Evolutionary conservation across 2,113 vertebrate genomes (phyloP), one percentile per base, ranked within the genome.

Genomic region (Brachyhypopomus occidentalis): DNA sequence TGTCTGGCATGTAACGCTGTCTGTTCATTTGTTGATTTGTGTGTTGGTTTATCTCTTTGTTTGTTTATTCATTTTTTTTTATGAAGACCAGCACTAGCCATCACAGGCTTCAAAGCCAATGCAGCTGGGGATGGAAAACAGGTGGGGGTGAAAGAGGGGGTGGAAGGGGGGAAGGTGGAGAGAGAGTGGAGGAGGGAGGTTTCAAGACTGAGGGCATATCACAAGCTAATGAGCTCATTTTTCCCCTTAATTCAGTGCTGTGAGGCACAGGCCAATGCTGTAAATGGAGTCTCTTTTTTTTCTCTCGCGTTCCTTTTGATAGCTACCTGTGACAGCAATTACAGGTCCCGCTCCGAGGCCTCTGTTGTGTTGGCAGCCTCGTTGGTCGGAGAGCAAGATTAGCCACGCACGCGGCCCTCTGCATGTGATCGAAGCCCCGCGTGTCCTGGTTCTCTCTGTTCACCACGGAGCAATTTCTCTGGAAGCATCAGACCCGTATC

Each of bases 321-420:
- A 89, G 86, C 88, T 88, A 90, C 88, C 88, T 88, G 85, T 90
- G 89, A 91, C 89, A 83, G 88, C 90, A 91, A 92, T 92, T 93
- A 89, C 87, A 87, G 86, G 84, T 88, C 89, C 81, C 83, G 75
- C 88, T 87, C 91, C 88, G 89, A 88, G 25, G 84, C 20, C 75
- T 84, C 81, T 85, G 88, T 90, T 91, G 88, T 91, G 91, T 90
- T 86, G 85, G 84, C 86, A 84, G 82, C 87, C 86, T 90, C 86
- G 78, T 86, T 75, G 78, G 88, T 72, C 88, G 77, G 83, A 90
- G 86, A 90, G 86, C 75, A 30, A 88, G 89, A 92, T 91, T 90
- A 90, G 84, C 79, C 87, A 86, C 84, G 75, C 73, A 64, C 83
- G 84, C 75, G 87, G 82, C 84, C 74, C 83, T 88, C 78, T 86